These are phyloP conservation scores for Orthosia cruda DNA, from an alignment of 2,888 invertebrate genomes.

Conservation along the genomic window DNA sequence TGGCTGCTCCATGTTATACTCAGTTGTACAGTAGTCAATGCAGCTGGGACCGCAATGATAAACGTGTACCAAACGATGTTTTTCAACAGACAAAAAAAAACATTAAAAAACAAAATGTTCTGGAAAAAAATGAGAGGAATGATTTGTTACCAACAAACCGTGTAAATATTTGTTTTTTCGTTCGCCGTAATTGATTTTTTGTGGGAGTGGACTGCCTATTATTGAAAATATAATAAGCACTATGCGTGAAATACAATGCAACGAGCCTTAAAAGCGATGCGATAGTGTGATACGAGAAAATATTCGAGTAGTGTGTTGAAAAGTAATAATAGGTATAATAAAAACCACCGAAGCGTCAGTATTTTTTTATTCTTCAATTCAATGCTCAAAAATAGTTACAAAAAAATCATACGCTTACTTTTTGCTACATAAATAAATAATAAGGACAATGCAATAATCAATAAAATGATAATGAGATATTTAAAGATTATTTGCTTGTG, in stretches of 20 bases:
- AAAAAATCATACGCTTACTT: slow-evolving; percentile 23
- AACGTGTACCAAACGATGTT: neutral
- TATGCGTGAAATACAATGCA: neutral
- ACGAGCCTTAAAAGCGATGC: neutral
- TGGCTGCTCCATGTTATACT: neutral
- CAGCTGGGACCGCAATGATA: neutral
- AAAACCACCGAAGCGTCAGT: neutral
- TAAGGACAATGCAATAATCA: slow-evolving; percentile 3
- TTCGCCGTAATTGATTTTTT: neutral
- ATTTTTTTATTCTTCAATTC: slow-evolving; percentile 10
- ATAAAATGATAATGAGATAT: slow-evolving; percentile 21
- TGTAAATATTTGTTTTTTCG: neutral
- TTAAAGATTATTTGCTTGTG: neutral
- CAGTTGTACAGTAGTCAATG: neutral
- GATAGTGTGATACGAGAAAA: too few relatives aligned
- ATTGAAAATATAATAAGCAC: neutral
- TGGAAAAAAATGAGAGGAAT: too few relatives aligned
- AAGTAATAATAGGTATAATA: neutral
- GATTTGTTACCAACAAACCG: neutral
- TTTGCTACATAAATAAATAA: slow-evolving; percentile 28
- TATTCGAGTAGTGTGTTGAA: neutral
- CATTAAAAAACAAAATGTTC: neutral
- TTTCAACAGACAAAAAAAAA: neutral
- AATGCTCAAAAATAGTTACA: slow-evolving; percentile 17
- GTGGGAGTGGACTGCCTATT: neutral